phyloP scores from a whole-genome alignment of 2,113 vertebrate species.

The Mustelus asterias region DNA sequence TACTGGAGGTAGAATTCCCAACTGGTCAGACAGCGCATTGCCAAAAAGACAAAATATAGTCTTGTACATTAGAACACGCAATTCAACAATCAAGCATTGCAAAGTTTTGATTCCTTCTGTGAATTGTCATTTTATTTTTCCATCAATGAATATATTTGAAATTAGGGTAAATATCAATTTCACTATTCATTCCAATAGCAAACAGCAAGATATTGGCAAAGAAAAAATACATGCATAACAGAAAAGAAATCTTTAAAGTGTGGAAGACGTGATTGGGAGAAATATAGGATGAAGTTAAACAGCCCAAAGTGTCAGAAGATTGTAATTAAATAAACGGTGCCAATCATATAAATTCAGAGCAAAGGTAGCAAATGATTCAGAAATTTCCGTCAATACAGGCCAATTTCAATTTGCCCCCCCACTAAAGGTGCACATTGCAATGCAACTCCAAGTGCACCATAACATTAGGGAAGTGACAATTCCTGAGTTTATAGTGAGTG shows the following conservation, averaged over 20 bases:
- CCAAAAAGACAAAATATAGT: background rate
- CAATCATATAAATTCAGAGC: background rate
- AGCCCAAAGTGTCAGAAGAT: background rate
- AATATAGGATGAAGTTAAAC: background rate
- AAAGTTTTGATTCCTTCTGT: background rate
- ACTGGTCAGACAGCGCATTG: background rate
- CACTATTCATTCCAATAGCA: background rate
- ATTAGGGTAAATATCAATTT: background rate
- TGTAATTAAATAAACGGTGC: background rate
- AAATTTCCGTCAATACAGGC: background rate
- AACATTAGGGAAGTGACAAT: background rate
- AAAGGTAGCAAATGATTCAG: background rate
- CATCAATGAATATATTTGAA: background rate
- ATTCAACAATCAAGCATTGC: background rate
- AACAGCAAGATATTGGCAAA: background rate
- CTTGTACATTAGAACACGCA: background rate
- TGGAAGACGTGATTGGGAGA: background rate
- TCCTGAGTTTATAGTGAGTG: too few relatives aligned
- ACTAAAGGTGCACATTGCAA: background rate
- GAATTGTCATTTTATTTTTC: background rate
- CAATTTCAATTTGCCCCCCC: background rate
- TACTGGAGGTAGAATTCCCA: conserved; percentile 31
- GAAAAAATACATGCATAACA: background rate
- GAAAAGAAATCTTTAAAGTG: background rate
- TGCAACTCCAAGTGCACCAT: background rate